phyloP scores from a whole-genome alignment of 2,797 vertebrate species.

The Allobates femoralis region DNA sequence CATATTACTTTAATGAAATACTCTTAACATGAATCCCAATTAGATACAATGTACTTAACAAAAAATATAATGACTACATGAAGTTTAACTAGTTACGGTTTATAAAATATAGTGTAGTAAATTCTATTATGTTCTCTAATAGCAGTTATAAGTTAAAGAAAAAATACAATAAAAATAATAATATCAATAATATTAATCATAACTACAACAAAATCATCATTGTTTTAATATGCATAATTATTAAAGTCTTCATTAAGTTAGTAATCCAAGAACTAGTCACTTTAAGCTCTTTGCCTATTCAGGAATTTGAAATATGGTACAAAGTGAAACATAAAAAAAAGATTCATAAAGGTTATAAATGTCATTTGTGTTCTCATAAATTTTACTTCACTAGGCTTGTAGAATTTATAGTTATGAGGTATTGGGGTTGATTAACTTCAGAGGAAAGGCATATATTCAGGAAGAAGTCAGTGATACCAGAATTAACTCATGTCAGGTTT shows the following conservation, averaged over 20 bases:
- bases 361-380: constrained; percentile 61
- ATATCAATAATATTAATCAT: background rate
- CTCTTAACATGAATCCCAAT: no score
- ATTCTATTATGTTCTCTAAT: no score
- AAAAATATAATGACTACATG: no score
- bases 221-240: background rate
- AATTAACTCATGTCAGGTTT: constrained; percentile 8
- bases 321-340: constrained; percentile 62
- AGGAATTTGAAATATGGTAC: constrained; percentile 50
- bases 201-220: background rate
- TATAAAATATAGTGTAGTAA: no score
- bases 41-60: no score
- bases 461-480: constrained; percentile 41
- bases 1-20: no score
- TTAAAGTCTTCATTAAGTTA: constrained; percentile 19
- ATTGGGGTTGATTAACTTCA: constrained; percentile 63
- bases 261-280: constrained; percentile 32
- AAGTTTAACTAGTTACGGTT: no score
- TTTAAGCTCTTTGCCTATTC: constrained; percentile 40
- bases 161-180: background rate
- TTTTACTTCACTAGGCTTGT: constrained; percentile 52
- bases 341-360: constrained; percentile 63
- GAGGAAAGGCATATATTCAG: constrained; percentile 44
- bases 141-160: no score
- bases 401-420: constrained; percentile 61